A percentile compares a stretch with the other conserved stretches of the same genome.
phyloP scores from a whole-genome alignment of 2,888 invertebrate species.

The Cheilosia vernalis region DNA sequence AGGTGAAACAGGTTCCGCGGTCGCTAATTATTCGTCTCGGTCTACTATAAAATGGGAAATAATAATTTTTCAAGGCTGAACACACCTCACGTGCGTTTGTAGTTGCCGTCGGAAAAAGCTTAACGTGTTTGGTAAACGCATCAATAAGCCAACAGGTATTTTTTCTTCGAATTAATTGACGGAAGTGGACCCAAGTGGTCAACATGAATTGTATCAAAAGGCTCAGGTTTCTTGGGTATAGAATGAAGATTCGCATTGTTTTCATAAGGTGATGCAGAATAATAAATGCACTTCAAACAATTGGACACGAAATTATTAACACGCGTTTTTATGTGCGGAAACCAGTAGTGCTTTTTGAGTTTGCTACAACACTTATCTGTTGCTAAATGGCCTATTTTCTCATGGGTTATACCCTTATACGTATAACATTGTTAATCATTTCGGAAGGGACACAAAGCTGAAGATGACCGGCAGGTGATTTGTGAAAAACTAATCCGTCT shows the following conservation, averaged over 20 bases:
- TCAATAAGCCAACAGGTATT: not conserved
- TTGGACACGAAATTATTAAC: not conserved
- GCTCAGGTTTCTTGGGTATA: constrained; percentile 11
- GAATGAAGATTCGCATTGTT: not conserved
- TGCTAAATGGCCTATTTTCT: constrained; percentile 1
- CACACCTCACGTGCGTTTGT: constrained; percentile 1
- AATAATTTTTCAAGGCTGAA: too few relatives aligned
- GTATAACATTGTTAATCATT: constrained; percentile 4
- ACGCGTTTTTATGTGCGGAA: not conserved
- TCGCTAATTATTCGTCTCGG: too few relatives aligned
- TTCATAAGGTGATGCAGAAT: not conserved
- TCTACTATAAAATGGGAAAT: too few relatives aligned
- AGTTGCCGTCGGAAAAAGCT: not conserved
- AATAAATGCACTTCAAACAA: constrained; percentile 5
- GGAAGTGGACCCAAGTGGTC: not conserved
- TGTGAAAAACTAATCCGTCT: not conserved
- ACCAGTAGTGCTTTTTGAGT: not conserved
- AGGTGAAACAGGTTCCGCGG: too few relatives aligned
- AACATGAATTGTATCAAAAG: constrained; percentile 1
- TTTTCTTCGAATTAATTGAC: not conserved
- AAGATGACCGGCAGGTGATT: constrained; percentile 2
- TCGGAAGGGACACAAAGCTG: constrained; percentile 11
- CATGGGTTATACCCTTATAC: not conserved
- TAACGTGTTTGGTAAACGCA: not conserved
- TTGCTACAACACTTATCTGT: not conserved